Percentiles rank a stretch among this genome's conserved stretches.
Evolutionary conservation across 1,140 invertebrate genomes (phyloP).

Genomic region (Bombus affinis): DNA sequence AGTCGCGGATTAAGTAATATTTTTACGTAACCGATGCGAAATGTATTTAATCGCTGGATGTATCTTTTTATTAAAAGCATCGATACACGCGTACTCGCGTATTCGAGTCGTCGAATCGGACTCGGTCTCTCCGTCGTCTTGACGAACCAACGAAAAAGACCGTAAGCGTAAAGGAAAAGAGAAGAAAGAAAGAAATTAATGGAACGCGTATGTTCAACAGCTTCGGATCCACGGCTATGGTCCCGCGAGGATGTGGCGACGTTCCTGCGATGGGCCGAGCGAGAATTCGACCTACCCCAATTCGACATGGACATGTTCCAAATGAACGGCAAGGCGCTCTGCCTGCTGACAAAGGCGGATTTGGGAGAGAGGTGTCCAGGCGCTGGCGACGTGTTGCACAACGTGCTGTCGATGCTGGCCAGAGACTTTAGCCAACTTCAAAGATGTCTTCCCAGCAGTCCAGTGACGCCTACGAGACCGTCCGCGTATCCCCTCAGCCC

Average conservation of each 20-base stretch:
- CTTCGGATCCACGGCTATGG: conserved; percentile 94
- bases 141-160: accelerated
- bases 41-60: not conserved
- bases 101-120: no score
- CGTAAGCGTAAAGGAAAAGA: accelerated
- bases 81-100: no score
- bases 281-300: conserved; percentile 95
- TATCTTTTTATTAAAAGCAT: not conserved
- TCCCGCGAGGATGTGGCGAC: conserved; percentile 93
- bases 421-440: conserved; percentile 90
- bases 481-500: conserved; percentile 89
- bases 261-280: conserved; percentile 95
- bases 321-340: conserved; percentile 98
- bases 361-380: conserved; percentile 94
- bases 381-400: conserved; percentile 96
- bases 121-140: no score
- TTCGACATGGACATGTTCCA: conserved; percentile 97
- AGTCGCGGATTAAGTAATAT: not conserved
- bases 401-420: conserved; percentile 94
- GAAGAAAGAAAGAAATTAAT: not conserved
- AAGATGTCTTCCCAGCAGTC: conserved; percentile 90
- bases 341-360: conserved; percentile 94
- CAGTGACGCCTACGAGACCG: conserved; percentile 92
- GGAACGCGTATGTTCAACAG: conserved; percentile 78
- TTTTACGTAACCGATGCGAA: not conserved